Percentiles rank a stretch among this genome's conserved stretches.
phyloP scores from a whole-genome alignment of 2,113 vertebrate species.

The Smithornis capensis region DNA sequence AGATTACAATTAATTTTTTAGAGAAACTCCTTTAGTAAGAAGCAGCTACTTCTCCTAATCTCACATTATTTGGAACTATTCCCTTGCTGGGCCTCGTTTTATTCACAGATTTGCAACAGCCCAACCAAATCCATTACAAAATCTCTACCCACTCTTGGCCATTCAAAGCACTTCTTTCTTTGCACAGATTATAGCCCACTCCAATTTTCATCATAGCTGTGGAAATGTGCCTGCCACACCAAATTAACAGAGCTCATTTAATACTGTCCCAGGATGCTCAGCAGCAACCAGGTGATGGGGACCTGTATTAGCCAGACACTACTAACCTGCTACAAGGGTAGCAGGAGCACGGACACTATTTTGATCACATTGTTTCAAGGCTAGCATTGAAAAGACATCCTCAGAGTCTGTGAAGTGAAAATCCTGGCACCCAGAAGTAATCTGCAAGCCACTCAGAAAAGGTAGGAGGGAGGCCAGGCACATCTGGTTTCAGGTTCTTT shows the following conservation, averaged over 20 bases:
- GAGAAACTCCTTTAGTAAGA: neutral
- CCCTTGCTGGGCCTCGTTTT: neutral
- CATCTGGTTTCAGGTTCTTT: neutral
- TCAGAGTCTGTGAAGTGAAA: neutral
- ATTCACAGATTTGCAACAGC: neutral
- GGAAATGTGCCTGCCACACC: neutral
- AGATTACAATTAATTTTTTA: slow-evolving; percentile 4
- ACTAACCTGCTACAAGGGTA: neutral
- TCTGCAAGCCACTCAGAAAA: neutral
- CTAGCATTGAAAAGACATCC: neutral
- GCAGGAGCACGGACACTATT: neutral
- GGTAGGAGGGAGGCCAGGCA: fast-evolving
- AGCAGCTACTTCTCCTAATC: neutral
- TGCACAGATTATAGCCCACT: neutral
- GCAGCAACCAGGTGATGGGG: neutral
- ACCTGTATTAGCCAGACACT: neutral
- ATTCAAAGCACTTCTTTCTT: neutral
- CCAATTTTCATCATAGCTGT: neutral
- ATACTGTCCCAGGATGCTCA: fast-evolving
- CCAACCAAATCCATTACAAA: neutral
- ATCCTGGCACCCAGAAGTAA: neutral
- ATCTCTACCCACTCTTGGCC: neutral
- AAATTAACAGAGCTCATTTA: neutral
- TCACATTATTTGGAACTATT: neutral
- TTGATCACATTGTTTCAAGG: neutral